Evolutionary conservation across 2,797 vertebrate genomes (phyloP), one percentile per base, ranked within the genome.

Genomic region (Glyptemys insculpta): DNA sequence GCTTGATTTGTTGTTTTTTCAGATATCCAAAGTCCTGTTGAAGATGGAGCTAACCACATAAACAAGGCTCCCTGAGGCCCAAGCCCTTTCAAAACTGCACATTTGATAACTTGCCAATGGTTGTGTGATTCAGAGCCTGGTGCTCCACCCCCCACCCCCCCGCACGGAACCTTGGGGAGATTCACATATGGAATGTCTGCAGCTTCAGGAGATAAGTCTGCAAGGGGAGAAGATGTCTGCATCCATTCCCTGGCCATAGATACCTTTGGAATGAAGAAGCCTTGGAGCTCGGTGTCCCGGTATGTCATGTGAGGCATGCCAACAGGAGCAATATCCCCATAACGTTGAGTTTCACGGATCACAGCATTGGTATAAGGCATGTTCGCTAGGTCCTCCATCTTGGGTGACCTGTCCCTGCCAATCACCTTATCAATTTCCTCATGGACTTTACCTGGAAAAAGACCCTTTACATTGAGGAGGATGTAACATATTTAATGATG

Each of bases 211-310:
- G 41, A 49, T 15, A 27, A 1, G 0, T 5, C 59, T 84, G 80
- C 81, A 34, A 11, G 44, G 50, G 47, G 44, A 53, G 49, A 86
- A 47, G 83, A n/a, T 86, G 68, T 78, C 68, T 76, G n/a, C 47
- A 9, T 50, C 37, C 68, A 25, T 83, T 49, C 0, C 89, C 34
- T 65, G 83, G 44, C 50, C 83, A 25, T 0, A 0, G 54, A 83
- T 89, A 98, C 98, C 98, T 98, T 98, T 74, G 98, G 98, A 80
- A 98, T 93, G 76, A 98, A 49, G 90, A 97, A 98, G 41, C 95
- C 96, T 59, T 97, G 96, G 85, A 98, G 16, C 79, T 97, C 80
- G 0, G 96, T 98, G 94, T 98, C 98, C 79, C 95, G 96, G 53
- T 85, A 97, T 0, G 97, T 95, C 91, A 81, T 93, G 65, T 93